Percentiles rank a stretch among this genome's conserved stretches.
Conservation (phyloP, 2,888 invertebrate genomes). For the Metopia argyrocephala region DNA sequence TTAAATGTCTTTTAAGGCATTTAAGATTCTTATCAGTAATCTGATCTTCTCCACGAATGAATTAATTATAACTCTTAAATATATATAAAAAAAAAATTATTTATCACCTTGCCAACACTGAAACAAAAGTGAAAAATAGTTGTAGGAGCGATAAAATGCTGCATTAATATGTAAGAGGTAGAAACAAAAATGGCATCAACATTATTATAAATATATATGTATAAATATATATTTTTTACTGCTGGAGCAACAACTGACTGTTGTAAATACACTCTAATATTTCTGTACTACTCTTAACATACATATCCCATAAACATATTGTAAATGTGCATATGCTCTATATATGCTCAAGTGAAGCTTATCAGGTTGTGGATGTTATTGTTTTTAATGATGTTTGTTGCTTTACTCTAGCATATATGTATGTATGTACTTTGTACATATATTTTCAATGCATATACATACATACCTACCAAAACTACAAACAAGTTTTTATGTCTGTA, state of each 20-base stretch:
- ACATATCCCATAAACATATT: not conserved
- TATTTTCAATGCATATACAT: no score
- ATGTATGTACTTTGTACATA: no score
- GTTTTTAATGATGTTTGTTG: constrained; percentile 44
- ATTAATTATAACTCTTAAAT: no score
- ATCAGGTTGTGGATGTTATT: constrained; percentile 45
- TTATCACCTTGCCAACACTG: not conserved
- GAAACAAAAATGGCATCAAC: not conserved
- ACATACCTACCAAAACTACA: not conserved
- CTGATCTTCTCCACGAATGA: no score
- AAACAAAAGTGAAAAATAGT: not conserved
- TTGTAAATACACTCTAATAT: not conserved
- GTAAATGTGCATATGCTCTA: constrained; percentile 21
- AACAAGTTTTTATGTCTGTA: no score
- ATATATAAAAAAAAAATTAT: no score
- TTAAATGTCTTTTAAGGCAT: no score
- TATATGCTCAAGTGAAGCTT: constrained; percentile 38
- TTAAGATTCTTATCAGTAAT: no score
- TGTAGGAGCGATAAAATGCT: not conserved
- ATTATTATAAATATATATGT: no score
- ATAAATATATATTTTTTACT: not conserved
- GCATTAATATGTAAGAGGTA: not conserved
- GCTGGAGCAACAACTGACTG: not conserved
- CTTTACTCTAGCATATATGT: no score
- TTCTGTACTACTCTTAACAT: not conserved